Conservation (phyloP, 2,797 vertebrate species). For the Atherinosoma microstoma region DNA sequence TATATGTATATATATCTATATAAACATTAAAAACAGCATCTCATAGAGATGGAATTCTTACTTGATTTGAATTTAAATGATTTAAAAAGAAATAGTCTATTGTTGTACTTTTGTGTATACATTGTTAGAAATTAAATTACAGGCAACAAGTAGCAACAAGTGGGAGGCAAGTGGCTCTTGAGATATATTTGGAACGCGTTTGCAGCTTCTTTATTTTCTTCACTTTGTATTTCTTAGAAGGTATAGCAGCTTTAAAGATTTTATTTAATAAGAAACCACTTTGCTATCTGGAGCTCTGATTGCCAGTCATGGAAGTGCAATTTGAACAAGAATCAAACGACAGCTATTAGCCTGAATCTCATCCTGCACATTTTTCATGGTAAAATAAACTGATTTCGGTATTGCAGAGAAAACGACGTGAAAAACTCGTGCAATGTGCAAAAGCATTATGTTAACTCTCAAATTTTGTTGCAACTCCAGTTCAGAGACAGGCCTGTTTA, state of each 20-base stretch:
- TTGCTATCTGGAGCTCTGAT: background rate
- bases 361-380: background rate
- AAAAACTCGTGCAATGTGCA: background rate
- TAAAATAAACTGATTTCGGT: background rate
- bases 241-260: background rate
- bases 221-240: background rate
- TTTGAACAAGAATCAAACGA: conserved; percentile 4
- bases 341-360: background rate
- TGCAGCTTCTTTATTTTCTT: background rate
- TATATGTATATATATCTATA: too few species aligned
- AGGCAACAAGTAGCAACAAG: conserved; percentile 67
- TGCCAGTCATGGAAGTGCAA: background rate
- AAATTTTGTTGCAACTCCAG: background rate
- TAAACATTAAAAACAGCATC: too few species aligned
- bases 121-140: conserved; percentile 9
- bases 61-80: background rate
- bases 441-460: background rate
- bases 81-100: background rate
- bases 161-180: conserved; percentile 5
- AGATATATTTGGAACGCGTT: background rate
- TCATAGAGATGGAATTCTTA: too few species aligned
- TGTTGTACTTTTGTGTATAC: background rate
- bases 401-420: background rate
- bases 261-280: too few species aligned
- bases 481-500: background rate